Percentiles rank a stretch among this genome's conserved stretches.
These are phyloP conservation scores for Medauroidea extradentata DNA, from an alignment of 1,140 invertebrate genomes.

Conservation along the genomic window DNA sequence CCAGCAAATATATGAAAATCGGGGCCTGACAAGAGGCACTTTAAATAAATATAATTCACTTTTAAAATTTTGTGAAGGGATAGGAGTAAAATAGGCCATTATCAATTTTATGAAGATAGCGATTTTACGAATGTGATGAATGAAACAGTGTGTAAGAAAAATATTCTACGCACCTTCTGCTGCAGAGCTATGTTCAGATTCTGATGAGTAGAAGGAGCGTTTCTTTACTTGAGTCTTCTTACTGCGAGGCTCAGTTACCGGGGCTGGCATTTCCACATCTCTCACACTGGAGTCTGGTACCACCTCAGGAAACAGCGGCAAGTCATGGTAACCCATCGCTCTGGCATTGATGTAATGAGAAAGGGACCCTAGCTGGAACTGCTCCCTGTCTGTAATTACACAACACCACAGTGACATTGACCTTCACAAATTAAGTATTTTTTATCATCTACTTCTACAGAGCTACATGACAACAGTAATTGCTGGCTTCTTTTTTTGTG, in stretches of 20 bases:
- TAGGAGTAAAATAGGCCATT: no score
- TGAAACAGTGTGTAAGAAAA: background rate
- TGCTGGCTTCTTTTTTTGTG: no score
- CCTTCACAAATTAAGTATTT: no score
- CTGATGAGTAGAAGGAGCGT: conserved; percentile 35
- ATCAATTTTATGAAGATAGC: no score
- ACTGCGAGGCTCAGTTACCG: conserved; percentile 7
- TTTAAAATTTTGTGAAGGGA: no score
- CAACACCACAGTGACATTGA: no score
- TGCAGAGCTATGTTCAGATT: conserved; percentile 29
- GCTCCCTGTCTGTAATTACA: conserved; percentile 72
- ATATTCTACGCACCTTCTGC: conserved; percentile 8
- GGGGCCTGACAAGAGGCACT: no score
- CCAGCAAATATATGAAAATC: no score
- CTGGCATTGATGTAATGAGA: conserved; percentile 89
- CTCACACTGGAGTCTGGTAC: conserved; percentile 74
- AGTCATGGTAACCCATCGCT: conserved; percentile 80
- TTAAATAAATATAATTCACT: no score
- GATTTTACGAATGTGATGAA: no score
- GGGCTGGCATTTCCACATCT: conserved; percentile 59
- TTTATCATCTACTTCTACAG: no score
- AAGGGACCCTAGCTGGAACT: conserved; percentile 90
- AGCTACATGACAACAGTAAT: no score
- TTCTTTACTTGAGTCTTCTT: conserved; percentile 38
- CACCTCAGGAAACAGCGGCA: conserved; percentile 78